Evolutionary conservation across 2,113 vertebrate genomes (phyloP).

Genomic region (Megaceryle torquata): DNA sequence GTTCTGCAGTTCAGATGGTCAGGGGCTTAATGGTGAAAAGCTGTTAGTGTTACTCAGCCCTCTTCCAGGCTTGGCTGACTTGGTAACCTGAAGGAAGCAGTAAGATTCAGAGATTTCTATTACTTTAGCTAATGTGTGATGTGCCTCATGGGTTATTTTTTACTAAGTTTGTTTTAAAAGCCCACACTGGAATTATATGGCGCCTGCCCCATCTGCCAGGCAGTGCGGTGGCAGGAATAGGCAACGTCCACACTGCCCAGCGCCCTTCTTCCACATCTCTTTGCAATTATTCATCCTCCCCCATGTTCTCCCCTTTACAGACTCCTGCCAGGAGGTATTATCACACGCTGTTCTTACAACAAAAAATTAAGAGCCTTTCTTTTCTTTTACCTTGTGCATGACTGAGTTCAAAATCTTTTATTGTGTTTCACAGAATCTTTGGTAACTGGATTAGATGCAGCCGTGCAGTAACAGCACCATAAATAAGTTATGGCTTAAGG

Average conservation of each 20-base stretch:
- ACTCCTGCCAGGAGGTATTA: background rate
- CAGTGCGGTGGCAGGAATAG: fast-evolving
- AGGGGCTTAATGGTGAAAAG: background rate
- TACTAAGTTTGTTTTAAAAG: background rate
- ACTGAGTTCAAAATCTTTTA: background rate
- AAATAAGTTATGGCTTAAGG: background rate
- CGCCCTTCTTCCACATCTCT: background rate
- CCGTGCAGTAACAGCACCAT: background rate
- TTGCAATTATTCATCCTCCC: background rate
- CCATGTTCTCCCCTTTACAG: background rate
- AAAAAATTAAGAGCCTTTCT: background rate
- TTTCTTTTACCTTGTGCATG: background rate
- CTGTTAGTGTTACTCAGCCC: background rate
- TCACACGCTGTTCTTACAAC: fast-evolving
- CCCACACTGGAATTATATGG: fast-evolving
- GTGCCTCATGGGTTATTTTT: background rate
- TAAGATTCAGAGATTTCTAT: background rate
- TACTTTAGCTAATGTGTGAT: background rate
- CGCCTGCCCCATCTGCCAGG: background rate
- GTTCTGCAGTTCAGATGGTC: background rate
- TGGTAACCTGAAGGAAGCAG: background rate
- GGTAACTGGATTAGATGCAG: background rate
- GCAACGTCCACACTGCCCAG: background rate
- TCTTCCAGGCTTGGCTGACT: background rate
- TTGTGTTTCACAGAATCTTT: background rate